A percentile compares a stretch with the other conserved stretches of the same genome.
Evolutionary conservation across 2,888 invertebrate genomes (phyloP).

Genomic region (Catotricha subobsoleta): DNA sequence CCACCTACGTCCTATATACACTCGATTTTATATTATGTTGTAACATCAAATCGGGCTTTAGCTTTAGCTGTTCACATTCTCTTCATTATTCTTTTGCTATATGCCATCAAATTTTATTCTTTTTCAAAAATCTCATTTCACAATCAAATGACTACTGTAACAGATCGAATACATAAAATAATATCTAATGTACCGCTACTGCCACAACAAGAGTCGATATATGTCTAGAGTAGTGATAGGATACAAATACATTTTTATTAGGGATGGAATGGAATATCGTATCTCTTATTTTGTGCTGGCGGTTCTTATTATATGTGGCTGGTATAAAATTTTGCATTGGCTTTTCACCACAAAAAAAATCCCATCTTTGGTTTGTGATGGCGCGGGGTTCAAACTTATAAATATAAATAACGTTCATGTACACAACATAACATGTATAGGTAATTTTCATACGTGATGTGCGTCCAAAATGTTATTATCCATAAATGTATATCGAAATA

Average conservation of each 20-base stretch:
- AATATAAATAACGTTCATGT: slow-evolving; percentile 15
- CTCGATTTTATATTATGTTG: too few species aligned
- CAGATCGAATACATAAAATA: slow-evolving; percentile 3
- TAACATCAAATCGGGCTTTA: too few species aligned
- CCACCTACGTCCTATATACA: too few species aligned
- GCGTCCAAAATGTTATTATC: slow-evolving; percentile 15
- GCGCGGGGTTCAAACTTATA: slow-evolving; percentile 9
- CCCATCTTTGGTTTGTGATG: too few species aligned
- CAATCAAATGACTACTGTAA: slow-evolving; percentile 4
- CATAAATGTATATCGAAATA: slow-evolving; percentile 12
- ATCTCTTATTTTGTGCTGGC: slow-evolving; percentile 2
- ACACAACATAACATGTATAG: slow-evolving; percentile 11
- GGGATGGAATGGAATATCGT: slow-evolving; percentile 1
- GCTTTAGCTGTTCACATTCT: too few species aligned
- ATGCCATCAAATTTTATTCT: slow-evolving; percentile 3
- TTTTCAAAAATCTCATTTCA: slow-evolving; percentile 3
- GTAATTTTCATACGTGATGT: slow-evolving; percentile 15
- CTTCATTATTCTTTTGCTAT: not conserved
- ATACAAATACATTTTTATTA: slow-evolving; percentile 4
- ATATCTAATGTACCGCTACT: not conserved
- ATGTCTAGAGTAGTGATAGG: not conserved
- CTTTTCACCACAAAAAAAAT: not conserved
- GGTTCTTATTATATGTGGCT: not conserved
- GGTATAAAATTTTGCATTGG: not conserved
- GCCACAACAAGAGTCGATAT: not conserved